Base-by-base conservation (phyloP, 2,113 vertebrate genomes). In the Anhinga anhinga region DNA sequence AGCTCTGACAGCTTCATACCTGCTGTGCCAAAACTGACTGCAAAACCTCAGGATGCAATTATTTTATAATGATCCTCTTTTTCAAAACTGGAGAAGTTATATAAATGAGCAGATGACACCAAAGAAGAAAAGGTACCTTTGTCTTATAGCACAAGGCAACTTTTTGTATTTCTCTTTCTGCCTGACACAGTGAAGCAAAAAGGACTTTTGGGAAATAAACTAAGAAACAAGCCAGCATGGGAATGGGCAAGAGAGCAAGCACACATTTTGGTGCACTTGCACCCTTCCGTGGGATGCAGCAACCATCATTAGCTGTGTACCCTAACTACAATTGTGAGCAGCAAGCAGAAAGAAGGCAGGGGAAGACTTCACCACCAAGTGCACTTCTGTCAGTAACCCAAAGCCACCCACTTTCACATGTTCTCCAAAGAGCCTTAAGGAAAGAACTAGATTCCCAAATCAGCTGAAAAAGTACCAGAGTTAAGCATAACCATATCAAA, bases 391-490 rank as follows among this genome's bases (percentile, higher is more conserved):
- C 30, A 26, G 29, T 66, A 70, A 58, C 7, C 6, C 34, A 50
- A 74, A 78, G 22, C 5, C 29, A 71, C 4, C 4, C 14, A 58
- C 3, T 5, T 77, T n/a, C 32, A 59, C 0, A 0, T 9, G 10
- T 27, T 69, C 15, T 65, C 45, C 45, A 36, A 87, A 82, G 25
- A 47, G 13, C 25, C 13, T 40, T 19, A 62, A 15, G 25, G 23
- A 84, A 71, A 3, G 1, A 6, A 52, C 5, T 56, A 25, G 18
- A 30, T 15, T 34, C n/a, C n/a, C 22, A 49, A 15, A 17, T 32
- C 59, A 73, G n/a, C 15, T 45, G 11, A 40, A 10, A 74, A 82
- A 71, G 50, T n/a, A 82, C 17, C n/a, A 49, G 15, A 56, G 7
- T 32, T 67, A 59, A 50, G 27, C 21, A 66, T 32, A 88, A 70